Evolutionary conservation across 1,140 invertebrate species (phyloP).

Genomic region (Caenorhabditis latens): DNA sequence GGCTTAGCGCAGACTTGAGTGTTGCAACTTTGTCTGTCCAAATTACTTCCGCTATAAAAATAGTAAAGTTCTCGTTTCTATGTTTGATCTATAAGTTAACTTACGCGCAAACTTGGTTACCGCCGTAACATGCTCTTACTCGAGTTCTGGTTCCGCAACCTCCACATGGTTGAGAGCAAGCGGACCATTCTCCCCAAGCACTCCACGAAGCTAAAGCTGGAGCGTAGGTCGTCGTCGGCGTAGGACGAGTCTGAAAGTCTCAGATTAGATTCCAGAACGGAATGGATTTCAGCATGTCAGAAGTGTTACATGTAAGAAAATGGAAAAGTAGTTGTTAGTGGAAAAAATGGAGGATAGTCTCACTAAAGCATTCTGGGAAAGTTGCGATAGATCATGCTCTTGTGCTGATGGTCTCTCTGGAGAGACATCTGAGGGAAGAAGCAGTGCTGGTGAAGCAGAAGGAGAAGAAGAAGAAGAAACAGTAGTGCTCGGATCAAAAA

Average conservation of each 20-base stretch:
- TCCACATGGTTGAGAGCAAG: slow-evolving; percentile 71
- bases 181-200: slow-evolving; percentile 68
- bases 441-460: slow-evolving; percentile 26
- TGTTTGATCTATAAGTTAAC: slow-evolving; percentile 58
- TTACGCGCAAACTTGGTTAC: slow-evolving; percentile 69
- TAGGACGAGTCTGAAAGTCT: slow-evolving; percentile 37
- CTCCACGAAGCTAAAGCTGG: slow-evolving; percentile 54
- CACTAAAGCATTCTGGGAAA: slow-evolving; percentile 56
- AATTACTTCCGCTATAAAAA: slow-evolving; percentile 57
- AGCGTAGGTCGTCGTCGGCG: slow-evolving; percentile 51
- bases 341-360: slow-evolving; percentile 31
- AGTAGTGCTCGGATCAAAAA: slow-evolving; percentile 35
- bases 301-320: slow-evolving; percentile 22
- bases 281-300: too few species aligned
- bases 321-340: not conserved
- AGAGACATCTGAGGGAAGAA: slow-evolving; percentile 36
- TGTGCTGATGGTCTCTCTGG: not conserved
- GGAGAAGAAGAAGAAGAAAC: slow-evolving; percentile 22
- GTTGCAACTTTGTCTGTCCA: slow-evolving; percentile 56
- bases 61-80: slow-evolving; percentile 47
- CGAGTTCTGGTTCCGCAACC: slow-evolving; percentile 71
- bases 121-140: slow-evolving; percentile 71
- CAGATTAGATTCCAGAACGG: not conserved
- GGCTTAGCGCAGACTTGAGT: slow-evolving; percentile 57
- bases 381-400: slow-evolving; percentile 53